phyloP scores from a whole-genome alignment of 2,113 vertebrate species.

The Corythornis cristatus region DNA sequence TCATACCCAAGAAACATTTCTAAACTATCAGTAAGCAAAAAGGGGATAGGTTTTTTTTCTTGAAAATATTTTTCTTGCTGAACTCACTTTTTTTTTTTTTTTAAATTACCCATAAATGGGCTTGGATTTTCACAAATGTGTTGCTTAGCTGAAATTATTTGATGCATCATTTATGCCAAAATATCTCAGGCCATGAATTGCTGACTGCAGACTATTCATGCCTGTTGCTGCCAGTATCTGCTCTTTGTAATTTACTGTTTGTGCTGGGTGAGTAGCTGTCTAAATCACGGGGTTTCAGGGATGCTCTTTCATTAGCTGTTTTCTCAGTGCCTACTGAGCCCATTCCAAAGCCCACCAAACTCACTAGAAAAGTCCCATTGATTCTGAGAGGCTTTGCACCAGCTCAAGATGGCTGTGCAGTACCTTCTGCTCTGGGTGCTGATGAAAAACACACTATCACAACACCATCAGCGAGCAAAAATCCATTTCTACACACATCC shows the following conservation, averaged over 20 bases:
- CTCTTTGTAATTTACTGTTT: slow-evolving; percentile 30
- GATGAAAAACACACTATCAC: neutral
- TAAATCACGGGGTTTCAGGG: neutral
- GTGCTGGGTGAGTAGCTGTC: slow-evolving; percentile 26
- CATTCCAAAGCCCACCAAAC: neutral
- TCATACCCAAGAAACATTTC: neutral
- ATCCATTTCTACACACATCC: neutral
- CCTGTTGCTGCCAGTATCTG: slow-evolving; percentile 44
- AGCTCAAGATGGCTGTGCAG: neutral
- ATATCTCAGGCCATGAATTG: slow-evolving; percentile 30
- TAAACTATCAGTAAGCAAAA: neutral
- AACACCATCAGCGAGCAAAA: neutral
- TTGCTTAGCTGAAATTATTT: slow-evolving; percentile 46
- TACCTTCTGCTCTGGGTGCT: neutral
- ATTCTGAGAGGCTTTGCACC: neutral
- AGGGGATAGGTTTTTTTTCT: neutral
- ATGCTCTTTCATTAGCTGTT: neutral
- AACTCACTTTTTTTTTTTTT: neutral
- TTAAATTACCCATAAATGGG: neutral
- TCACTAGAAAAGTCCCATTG: neutral
- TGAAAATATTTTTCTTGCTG: slow-evolving; percentile 1
- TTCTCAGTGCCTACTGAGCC: neutral
- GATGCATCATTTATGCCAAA: slow-evolving; percentile 35
- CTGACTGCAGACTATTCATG: slow-evolving; percentile 29
- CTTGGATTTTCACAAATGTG: slow-evolving; percentile 42